Conservation (phyloP, 2,797 vertebrate genomes). For the Perodicticus potto region DNA sequence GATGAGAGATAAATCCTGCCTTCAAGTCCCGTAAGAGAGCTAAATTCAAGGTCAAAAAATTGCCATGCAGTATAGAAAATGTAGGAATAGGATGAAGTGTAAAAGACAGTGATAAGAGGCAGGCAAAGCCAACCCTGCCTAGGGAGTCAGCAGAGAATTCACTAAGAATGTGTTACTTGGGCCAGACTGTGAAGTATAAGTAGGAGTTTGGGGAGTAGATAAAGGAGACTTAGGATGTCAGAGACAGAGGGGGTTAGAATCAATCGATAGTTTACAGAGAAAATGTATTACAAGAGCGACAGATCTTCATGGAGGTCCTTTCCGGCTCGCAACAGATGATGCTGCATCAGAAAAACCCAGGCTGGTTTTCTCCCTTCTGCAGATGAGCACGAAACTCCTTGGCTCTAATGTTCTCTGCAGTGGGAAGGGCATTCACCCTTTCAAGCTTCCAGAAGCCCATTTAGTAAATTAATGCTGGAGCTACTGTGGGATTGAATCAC, state of each 20-base stretch:
- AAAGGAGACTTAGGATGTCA: background rate
- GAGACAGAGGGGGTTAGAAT: background rate
- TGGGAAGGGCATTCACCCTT: conserved; percentile 28
- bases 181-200: background rate
- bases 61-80: background rate
- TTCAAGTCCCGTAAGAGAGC: background rate
- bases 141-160: background rate
- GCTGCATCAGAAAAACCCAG: background rate
- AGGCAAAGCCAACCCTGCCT: background rate
- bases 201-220: background rate
- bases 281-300: background rate
- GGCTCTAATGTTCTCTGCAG: background rate
- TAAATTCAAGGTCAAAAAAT: background rate
- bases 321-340: background rate
- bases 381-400: background rate
- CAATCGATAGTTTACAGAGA: background rate
- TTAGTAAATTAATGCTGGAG: conserved; percentile 33
- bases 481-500: background rate
- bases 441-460: conserved; percentile 13
- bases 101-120: background rate
- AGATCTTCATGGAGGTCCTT: background rate
- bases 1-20: background rate
- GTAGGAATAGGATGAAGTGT: background rate
- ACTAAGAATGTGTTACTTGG: background rate
- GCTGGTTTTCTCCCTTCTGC: background rate